A percentile compares a stretch with the other conserved stretches of the same genome.
phyloP scores from a whole-genome alignment of 2,113 vertebrate genomes.

The Zapornia atra region DNA sequence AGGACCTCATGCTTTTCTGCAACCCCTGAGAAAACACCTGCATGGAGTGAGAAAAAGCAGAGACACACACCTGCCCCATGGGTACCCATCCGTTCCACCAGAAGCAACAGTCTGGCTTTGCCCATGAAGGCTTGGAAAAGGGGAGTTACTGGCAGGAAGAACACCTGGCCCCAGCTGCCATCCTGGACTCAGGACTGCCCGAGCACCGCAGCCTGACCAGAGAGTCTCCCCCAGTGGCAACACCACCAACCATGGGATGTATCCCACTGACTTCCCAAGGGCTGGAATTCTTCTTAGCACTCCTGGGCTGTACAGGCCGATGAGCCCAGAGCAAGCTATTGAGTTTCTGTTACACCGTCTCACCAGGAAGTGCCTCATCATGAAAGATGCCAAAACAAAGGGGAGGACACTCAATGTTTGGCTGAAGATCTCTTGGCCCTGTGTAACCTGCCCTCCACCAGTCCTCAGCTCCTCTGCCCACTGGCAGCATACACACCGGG shows the following conservation, averaged over 20 bases:
- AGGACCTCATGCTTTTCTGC: background rate
- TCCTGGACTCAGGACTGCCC: rapidly evolving
- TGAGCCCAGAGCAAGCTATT: rapidly evolving
- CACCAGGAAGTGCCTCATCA: background rate
- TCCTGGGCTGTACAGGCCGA: background rate
- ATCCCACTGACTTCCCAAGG: background rate
- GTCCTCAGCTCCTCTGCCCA: background rate
- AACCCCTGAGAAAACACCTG: background rate
- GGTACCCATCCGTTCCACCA: background rate
- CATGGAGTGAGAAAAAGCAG: background rate
- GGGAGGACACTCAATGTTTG: background rate
- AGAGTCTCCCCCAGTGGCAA: background rate
- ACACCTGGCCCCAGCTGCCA: background rate
- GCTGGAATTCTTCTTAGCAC: background rate
- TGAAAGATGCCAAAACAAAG: background rate
- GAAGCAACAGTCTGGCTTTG: background rate
- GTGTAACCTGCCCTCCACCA: background rate
- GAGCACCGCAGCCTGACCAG: background rate
- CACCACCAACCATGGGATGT: rapidly evolving
- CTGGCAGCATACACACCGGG: background rate
- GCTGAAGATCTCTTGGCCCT: background rate
- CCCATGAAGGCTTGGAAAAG: background rate
- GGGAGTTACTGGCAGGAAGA: background rate
- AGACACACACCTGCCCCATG: rapidly evolving
- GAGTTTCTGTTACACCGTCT: background rate